Evolutionary conservation across 2,888 invertebrate species (phyloP).

Genomic region (Rhagium mordax): DNA sequence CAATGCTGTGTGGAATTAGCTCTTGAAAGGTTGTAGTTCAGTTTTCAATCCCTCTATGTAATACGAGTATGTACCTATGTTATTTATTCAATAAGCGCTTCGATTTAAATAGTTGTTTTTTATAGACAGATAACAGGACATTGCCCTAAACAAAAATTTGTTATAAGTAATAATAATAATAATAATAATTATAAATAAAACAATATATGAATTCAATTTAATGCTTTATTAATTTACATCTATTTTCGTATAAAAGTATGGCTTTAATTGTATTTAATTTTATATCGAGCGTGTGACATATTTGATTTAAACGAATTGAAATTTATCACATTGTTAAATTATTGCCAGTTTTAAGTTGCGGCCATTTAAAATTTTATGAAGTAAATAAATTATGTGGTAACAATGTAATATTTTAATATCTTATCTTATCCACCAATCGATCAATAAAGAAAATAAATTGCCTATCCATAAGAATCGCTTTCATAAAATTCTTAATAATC

Average conservation of each 20-base stretch:
- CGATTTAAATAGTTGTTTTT: no score
- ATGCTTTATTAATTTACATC: not conserved
- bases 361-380: not conserved
- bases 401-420: not conserved
- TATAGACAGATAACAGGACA: no score
- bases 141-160: no score
- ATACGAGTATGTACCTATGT: no score
- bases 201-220: not conserved
- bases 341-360: not conserved
- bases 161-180: no score
- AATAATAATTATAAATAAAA: not conserved
- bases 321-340: not conserved
- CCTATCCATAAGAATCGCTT: not conserved
- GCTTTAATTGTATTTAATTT: not conserved
- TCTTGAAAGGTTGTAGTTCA: no score
- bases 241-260: not conserved
- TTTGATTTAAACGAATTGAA: not conserved
- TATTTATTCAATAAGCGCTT: no score
- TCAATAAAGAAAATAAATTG: slow-evolving; percentile 1
- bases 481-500: slow-evolving; percentile 4
- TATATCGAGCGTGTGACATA: not conserved
- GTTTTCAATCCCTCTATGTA: no score
- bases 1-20: no score
- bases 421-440: slow-evolving; percentile 1
- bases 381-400: not conserved